Base-by-base conservation (phyloP, 64 coral and sea anemone species). In the Montipora efflorescens region DNA sequence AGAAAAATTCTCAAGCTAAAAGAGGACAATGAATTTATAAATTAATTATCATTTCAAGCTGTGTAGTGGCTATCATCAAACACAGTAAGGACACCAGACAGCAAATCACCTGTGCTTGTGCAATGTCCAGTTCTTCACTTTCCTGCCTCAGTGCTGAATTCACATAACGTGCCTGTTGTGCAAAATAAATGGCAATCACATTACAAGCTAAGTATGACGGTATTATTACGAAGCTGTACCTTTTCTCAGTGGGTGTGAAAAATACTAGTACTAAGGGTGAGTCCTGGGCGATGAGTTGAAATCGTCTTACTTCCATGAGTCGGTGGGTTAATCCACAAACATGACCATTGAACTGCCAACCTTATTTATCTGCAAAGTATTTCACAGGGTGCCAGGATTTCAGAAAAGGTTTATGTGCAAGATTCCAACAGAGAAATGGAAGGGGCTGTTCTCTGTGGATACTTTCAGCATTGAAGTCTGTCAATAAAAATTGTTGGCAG, bases 101-200 rank as follows among this genome's bases (percentile, higher is more conserved):
- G 4, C 5, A 55, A 7, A 15, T 28, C 76, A 97, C 95, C 91
- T 94, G 88, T 67, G 83, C 74, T 47, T 91, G 90, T 46, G 83
- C 89, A 82, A 67, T 58, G 14, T 94, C 92, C 67, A 97, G 79
- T 5, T 97, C 95, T 76, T 89, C 94, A 28, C 75, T 16, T 91
- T 97, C 95, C 47, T 97, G 92, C 23, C 91, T 94, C 88, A 97
- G 85, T 68, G 92, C 95, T 94, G 92, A 76, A 72, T 97, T 94
- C 12, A 97, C 92, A 70, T 97, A 97, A 44, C 93, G 94, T 8
- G 92, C 95, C 95, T 97, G 59, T 69, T 55, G 15, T 18, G 18
- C 52, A 8, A 79, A 77, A 77, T 48, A 9, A 72, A 16, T 66
- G 15, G 48, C 16, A 21, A 87, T 70, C n/a, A 66, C 47, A 16